Base-by-base conservation (phyloP, 1,140 invertebrate genomes). In the Galleria mellonella region DNA sequence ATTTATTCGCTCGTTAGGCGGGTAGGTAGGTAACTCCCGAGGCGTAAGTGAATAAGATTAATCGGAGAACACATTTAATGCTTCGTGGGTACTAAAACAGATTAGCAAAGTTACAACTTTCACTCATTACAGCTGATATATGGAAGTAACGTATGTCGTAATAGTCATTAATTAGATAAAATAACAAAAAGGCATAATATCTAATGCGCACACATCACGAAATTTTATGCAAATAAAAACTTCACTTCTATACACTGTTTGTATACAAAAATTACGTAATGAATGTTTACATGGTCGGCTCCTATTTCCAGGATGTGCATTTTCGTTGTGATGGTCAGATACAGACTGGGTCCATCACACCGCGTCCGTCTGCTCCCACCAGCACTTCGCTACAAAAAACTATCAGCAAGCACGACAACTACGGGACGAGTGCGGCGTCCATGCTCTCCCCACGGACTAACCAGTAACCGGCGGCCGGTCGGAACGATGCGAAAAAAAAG, bases 241-340 rank as follows among this genome's bases (percentile, higher is more conserved):
- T 54, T 55, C 33, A 10, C 32, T 47, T 46, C 33, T 33, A 15
- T 4, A 41, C 49, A 57, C 49, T 55, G 43, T 55, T 55, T 52
- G 44, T 48, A 51, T 51, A 59, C 46, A 57, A 55, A 59, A 51
- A 56, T 46, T 27, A 47, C 51, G 36, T 23, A 23, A 23, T 23
- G 39, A 63, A 41, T 50, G 36, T 59, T 81, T 83, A 82, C 77
- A 72, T 82, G 81, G 43, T 82, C 81, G 45, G 72, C 74, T 56
- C 81, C 74, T 45, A 84, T 70, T 64, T 84, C 77, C 57, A 84
- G 61, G 50, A 82, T 74, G 52, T 84, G 81, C 81, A 84, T 84
- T 41, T 68, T 72, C 46, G 61, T 54, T 42, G 43, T 54, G 47
- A 53, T 46, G 29, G 59, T 63, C 55, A 67, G 54, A 45, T 41